phyloP scores from a whole-genome alignment of 2,113 vertebrate genomes.

The Indri indri region DNA sequence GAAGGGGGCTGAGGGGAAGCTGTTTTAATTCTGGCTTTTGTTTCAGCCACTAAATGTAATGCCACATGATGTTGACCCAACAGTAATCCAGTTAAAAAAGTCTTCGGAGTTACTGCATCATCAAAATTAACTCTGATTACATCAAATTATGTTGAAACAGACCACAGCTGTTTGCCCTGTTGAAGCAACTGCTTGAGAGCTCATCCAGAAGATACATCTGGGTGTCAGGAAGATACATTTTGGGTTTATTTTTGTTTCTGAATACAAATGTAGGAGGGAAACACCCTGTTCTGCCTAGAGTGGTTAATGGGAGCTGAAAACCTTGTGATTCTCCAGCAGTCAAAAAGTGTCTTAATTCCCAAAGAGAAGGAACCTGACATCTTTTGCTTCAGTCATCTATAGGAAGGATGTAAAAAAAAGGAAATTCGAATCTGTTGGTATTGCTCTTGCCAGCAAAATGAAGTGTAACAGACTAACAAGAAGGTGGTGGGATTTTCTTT shows the following conservation, averaged over 20 bases:
- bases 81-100: constrained; percentile 87
- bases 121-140: constrained; percentile 87
- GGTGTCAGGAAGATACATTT: constrained; percentile 81
- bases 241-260: constrained; percentile 60
- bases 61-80: constrained; percentile 85
- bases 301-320: constrained; percentile 28
- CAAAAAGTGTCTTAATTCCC: neutral
- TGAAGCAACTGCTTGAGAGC: constrained; percentile 80
- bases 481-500: neutral
- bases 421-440: neutral
- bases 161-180: constrained; percentile 86
- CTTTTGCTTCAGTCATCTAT: constrained; percentile 40
- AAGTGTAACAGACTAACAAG: neutral
- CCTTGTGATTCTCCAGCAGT: neutral
- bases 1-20: constrained; percentile 64
- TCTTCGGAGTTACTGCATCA: constrained; percentile 84
- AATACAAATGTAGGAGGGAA: constrained; percentile 13
- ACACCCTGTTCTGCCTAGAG: constrained; percentile 30
- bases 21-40: constrained; percentile 87
- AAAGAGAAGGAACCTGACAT: constrained; percentile 1
- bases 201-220: constrained; percentile 74
- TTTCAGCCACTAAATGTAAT: constrained; percentile 85
- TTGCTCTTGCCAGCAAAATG: constrained; percentile 36
- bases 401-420: constrained; percentile 27
- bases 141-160: constrained; percentile 87